A percentile compares a stretch with the other conserved stretches of the same genome.
Conservation (phyloP, 2,113 vertebrate species). For the Trogon surrucura region DNA sequence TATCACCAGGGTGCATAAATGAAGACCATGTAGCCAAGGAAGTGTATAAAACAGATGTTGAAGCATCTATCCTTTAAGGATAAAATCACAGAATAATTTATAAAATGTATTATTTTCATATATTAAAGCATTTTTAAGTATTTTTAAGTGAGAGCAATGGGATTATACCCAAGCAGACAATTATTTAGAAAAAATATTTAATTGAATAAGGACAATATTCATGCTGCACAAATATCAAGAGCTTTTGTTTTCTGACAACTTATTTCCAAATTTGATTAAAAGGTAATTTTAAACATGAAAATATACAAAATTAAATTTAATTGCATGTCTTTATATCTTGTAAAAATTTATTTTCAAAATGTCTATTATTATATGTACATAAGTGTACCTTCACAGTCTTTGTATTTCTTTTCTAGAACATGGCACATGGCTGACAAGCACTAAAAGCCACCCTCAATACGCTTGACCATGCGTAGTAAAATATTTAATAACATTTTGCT, state of each 20-base stretch:
- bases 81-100: not conserved
- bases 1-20: not conserved
- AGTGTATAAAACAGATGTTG: not conserved
- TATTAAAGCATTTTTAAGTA: not conserved
- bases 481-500: conserved; percentile 15
- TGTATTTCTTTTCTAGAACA: not conserved
- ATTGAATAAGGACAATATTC: not conserved
- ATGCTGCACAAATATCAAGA: not conserved
- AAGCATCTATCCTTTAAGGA: not conserved
- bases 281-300: not conserved
- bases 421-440: not conserved
- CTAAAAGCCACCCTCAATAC: not conserved
- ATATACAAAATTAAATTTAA: not conserved
- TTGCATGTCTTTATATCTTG: not conserved
- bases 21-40: not conserved
- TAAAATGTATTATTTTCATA: not conserved
- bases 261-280: not conserved
- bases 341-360: not conserved
- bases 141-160: not conserved
- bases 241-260: not conserved
- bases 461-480: not conserved
- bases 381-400: not conserved
- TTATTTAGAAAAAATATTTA: not conserved
- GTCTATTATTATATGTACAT: not conserved
- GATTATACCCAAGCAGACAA: not conserved